phyloP scores from a whole-genome alignment of 2,113 vertebrate species.

The Psilopogon haemacephalus region DNA sequence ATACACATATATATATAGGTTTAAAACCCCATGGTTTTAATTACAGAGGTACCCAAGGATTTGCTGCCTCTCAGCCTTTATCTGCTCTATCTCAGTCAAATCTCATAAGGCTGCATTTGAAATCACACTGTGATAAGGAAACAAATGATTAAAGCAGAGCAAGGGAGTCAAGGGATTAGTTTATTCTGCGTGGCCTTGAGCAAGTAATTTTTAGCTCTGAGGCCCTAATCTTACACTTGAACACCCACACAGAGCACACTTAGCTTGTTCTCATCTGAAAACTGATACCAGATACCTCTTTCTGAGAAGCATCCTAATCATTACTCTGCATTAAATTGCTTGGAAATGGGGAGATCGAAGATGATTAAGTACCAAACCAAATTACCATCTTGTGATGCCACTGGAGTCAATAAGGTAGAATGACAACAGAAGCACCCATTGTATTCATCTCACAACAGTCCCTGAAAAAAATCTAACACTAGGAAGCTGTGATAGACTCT shows the following conservation, averaged over 20 bases:
- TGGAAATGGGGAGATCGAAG: neutral
- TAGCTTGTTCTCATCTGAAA: neutral
- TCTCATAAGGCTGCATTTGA: conserved; percentile 2
- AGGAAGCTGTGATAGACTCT: neutral
- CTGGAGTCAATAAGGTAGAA: neutral
- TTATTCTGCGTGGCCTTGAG: conserved; percentile 29
- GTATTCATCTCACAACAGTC: neutral
- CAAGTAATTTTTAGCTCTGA: conserved; percentile 39
- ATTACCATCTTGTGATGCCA: neutral
- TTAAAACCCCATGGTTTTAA: neutral
- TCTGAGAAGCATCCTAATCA: neutral
- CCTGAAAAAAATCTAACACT: conserved; percentile 17
- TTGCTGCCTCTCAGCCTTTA: conserved; percentile 1
- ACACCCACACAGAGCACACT: neutral
- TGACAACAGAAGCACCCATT: neutral
- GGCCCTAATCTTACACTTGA: conserved; percentile 21
- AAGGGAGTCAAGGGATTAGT: conserved; percentile 42
- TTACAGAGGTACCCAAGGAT: conserved; percentile 17
- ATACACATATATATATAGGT: neutral
- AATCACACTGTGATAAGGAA: conserved; percentile 42
- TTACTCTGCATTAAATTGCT: neutral
- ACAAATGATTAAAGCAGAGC: conserved; percentile 52
- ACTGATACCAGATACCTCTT: neutral
- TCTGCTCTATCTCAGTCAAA: conserved; percentile 39
- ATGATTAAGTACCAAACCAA: neutral